phyloP scores from a whole-genome alignment of 23 tunicate species.

The Trididemnum miniatum region DNA sequence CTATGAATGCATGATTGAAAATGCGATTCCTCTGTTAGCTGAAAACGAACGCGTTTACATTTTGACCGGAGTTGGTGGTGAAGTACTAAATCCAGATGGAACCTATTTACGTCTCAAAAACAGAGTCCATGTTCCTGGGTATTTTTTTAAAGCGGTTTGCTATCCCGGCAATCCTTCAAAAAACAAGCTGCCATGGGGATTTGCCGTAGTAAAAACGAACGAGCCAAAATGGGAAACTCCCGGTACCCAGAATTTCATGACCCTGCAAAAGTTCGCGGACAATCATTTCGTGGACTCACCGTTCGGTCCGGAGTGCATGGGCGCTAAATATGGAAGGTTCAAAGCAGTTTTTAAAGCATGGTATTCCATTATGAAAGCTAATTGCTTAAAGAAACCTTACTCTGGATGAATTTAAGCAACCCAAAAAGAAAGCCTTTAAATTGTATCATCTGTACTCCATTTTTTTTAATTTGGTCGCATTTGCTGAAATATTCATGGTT shows the following conservation, averaged over 20 bases:
- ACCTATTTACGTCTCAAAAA: conserved; percentile 56
- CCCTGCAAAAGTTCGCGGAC: conserved; percentile 44
- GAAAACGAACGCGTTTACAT: conserved; percentile 66
- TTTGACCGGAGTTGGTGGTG: conserved; percentile 78
- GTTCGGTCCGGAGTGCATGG: conserved; percentile 68
- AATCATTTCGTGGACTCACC: conserved; percentile 54
- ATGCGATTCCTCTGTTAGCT: conserved; percentile 32
- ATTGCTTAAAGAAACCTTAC: too few species aligned
- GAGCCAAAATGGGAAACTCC: conserved; percentile 14
- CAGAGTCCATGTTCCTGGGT: conserved; percentile 78
- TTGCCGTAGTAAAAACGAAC: conserved; percentile 66
- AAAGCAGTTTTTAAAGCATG: too few species aligned
- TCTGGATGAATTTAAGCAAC: too few species aligned
- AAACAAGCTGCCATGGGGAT: conserved; percentile 61
- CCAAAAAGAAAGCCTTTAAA: too few species aligned
- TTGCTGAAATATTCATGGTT: too few species aligned
- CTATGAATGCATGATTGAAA: conserved; percentile 66
- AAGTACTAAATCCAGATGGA: conserved; percentile 38
- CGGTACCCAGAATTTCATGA: conserved; percentile 24
- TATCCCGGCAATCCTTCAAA: conserved; percentile 72
- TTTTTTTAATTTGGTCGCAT: too few species aligned
- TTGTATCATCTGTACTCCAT: too few species aligned
- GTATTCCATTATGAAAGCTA: too few species aligned
- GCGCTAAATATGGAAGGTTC: conserved; percentile 67
- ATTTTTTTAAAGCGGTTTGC: conserved; percentile 93